Evolutionary conservation across 2,888 invertebrate species (phyloP).

Genomic region (Phania funesta): DNA sequence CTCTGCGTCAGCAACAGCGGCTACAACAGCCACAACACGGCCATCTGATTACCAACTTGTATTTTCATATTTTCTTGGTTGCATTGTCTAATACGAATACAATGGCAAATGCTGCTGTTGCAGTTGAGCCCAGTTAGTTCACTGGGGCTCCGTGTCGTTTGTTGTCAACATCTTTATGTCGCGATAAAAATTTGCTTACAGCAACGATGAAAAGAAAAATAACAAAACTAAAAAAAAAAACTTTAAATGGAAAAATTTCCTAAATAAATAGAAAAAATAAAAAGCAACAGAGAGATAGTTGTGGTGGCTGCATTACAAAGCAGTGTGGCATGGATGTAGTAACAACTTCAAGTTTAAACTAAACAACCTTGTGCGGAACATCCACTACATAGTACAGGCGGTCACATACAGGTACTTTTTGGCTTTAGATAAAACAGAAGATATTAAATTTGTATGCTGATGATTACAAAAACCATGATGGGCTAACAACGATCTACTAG

Average conservation of each 20-base stretch:
- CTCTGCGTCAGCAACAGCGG: slow-evolving; percentile 8
- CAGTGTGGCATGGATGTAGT: slow-evolving; percentile 7
- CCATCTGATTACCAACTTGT: slow-evolving; percentile 58
- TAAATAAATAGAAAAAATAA: not conserved
- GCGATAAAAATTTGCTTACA: slow-evolving; percentile 63
- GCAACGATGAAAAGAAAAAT: slow-evolving; percentile 4
- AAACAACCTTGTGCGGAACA: slow-evolving; percentile 37
- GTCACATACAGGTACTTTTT: not conserved
- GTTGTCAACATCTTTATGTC: slow-evolving; percentile 64
- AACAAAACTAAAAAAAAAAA: not conserved
- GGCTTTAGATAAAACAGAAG: slow-evolving; percentile 9
- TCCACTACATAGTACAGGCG: not conserved
- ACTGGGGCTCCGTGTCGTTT: slow-evolving; percentile 63
- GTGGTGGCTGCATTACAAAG: slow-evolving; percentile 9
- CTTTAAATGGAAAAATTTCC: slow-evolving; percentile 2
- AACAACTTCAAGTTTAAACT: slow-evolving; percentile 24
- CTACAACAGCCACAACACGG: slow-evolving; percentile 36
- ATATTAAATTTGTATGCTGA: slow-evolving; percentile 42
- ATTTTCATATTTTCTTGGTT: slow-evolving; percentile 2
- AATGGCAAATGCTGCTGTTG: slow-evolving; percentile 28
- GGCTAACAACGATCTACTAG: slow-evolving; percentile 13
- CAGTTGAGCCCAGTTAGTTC: slow-evolving; percentile 28
- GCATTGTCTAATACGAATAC: slow-evolving; percentile 13
- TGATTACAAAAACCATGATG: slow-evolving; percentile 46
- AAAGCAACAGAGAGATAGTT: not conserved